Evolutionary conservation across 2,113 vertebrate genomes (phyloP).

Genomic region (Monopterus albus): DNA sequence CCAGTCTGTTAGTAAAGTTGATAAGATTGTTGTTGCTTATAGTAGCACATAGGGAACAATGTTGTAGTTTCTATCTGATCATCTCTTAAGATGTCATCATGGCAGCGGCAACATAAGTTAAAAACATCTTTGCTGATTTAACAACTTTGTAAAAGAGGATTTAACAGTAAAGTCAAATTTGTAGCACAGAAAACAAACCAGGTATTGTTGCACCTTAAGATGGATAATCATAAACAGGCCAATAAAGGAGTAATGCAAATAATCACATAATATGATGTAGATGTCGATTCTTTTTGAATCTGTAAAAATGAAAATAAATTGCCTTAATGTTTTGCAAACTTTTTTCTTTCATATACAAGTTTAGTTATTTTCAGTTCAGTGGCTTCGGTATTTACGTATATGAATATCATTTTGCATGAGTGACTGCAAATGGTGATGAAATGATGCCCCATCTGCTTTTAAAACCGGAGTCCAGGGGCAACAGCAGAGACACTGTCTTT

Average conservation of each 20-base stretch:
- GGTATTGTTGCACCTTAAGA: neutral
- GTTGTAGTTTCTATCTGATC: too few species aligned
- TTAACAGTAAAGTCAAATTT: neutral
- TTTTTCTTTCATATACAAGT: neutral
- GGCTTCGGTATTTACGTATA: too few species aligned
- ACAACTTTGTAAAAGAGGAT: too few species aligned
- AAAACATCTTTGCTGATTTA: too few species aligned
- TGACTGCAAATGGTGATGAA: neutral
- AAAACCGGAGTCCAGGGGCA: neutral
- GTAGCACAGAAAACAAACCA: conserved; percentile 19
- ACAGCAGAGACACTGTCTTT: neutral
- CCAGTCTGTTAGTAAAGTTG: neutral
- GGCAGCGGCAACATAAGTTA: too few species aligned
- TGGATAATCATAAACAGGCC: conserved; percentile 7
- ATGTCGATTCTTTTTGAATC: neutral
- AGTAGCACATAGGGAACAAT: too few species aligned
- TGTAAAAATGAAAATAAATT: neutral
- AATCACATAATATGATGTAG: neutral
- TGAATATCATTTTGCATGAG: neutral
- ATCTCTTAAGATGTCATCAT: too few species aligned
- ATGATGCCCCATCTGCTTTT: neutral
- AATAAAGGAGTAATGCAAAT: neutral
- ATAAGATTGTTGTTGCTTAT: too few species aligned
- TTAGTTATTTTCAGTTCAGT: neutral
- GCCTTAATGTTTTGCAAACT: neutral